Percentiles rank a stretch among this genome's conserved stretches.
These are phyloP conservation scores for Eupeodes corollae DNA, from an alignment of 1,140 invertebrate species.

Conservation along the genomic window DNA sequence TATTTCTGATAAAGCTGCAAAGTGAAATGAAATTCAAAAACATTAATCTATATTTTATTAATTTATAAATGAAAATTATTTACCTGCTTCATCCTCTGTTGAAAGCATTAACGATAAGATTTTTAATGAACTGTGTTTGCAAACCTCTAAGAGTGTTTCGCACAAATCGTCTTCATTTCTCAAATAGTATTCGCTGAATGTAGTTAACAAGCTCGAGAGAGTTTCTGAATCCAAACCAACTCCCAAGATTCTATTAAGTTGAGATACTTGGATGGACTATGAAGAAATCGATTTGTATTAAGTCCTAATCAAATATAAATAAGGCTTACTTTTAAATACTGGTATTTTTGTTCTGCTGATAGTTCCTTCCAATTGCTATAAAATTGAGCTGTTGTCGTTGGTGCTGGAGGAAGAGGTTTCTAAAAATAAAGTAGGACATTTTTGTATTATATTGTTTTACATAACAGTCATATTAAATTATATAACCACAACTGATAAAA, in stretches of 20 bases:
- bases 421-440: constrained; percentile 3
- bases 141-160: constrained; percentile 19
- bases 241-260: constrained; percentile 26
- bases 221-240: constrained; percentile 31
- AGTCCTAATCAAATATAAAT: not conserved
- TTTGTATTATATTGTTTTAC: not conserved
- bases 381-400: constrained; percentile 27
- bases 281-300: not conserved
- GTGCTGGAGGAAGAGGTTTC: constrained; percentile 17
- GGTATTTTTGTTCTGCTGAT: constrained; percentile 22
- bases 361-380: constrained; percentile 33
- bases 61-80: no score
- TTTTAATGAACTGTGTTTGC: constrained; percentile 23
- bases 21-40: no score
- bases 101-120: constrained; percentile 31
- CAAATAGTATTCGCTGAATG: constrained; percentile 24
- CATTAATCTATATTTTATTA: no score
- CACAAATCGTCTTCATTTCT: constrained; percentile 23
- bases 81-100: constrained; percentile 13
- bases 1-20: no score
- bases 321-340: constrained; percentile 16
- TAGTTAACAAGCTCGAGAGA: constrained; percentile 19
- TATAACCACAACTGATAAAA: no score
- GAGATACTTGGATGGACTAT: constrained; percentile 21
- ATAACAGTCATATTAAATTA: no score